phyloP scores from a whole-genome alignment of 2,797 vertebrate species.

The Botia almorhae region DNA sequence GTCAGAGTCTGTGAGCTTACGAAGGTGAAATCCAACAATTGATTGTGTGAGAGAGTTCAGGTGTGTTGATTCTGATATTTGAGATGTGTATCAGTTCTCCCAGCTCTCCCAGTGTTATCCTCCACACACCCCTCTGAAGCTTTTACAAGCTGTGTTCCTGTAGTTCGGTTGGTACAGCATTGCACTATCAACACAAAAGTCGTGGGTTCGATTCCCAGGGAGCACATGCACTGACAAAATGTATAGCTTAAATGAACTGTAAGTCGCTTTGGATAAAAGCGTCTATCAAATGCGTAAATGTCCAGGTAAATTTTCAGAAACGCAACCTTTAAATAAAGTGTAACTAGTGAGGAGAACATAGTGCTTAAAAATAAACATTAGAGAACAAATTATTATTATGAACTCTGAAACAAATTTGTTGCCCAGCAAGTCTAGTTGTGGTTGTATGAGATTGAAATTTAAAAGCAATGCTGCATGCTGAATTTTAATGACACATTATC shows the following conservation, averaged over 20 bases:
- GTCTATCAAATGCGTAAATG: not conserved
- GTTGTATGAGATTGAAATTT: not conserved
- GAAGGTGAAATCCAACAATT: too few relatives aligned
- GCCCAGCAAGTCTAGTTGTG: not conserved
- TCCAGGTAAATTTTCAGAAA: constrained; percentile 62
- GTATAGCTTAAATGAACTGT: too few relatives aligned
- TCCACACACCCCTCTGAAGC: constrained; percentile 35
- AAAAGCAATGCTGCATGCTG: constrained; percentile 37
- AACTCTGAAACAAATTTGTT: not conserved
- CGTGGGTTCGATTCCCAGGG: too few relatives aligned
- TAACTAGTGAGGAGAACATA: too few relatives aligned
- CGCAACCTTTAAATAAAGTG: not conserved
- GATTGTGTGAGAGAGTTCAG: constrained; percentile 38
- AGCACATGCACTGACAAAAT: too few relatives aligned
- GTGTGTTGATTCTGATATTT: constrained; percentile 52
- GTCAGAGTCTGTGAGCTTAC: too few relatives aligned
- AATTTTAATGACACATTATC: constrained; percentile 47
- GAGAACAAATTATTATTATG: too few relatives aligned
- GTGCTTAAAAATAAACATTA: too few relatives aligned
- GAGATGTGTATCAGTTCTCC: not conserved
- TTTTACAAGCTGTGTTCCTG: not conserved
- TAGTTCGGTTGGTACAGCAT: too few relatives aligned
- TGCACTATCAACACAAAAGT: too few relatives aligned
- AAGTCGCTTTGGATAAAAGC: too few relatives aligned
- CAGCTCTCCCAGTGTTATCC: not conserved